phyloP scores from a whole-genome alignment of 2,888 invertebrate genomes.

The Tryphoninae sp. region DNA sequence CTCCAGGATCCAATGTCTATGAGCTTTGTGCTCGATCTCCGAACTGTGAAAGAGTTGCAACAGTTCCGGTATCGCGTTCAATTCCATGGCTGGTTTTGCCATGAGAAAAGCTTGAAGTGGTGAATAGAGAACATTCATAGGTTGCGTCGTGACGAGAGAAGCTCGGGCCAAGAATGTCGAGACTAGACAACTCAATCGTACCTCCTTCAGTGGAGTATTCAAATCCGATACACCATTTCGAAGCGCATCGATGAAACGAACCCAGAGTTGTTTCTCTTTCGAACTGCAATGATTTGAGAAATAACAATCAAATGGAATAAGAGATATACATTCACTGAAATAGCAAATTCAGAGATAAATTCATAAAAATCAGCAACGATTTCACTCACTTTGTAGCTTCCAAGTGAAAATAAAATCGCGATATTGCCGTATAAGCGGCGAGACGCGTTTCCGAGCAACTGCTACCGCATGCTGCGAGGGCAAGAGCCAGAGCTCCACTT shows the following conservation, averaged over 20 bases:
- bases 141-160: constrained; percentile 88
- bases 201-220: constrained; percentile 66
- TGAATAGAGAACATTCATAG: constrained; percentile 89
- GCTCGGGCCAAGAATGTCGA: constrained; percentile 88
- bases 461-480: constrained; percentile 88
- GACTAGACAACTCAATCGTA: constrained; percentile 83
- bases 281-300: constrained; percentile 77
- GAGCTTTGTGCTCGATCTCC: constrained; percentile 86
- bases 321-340: no score
- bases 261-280: constrained; percentile 86
- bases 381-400: constrained; percentile 85
- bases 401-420: constrained; percentile 88
- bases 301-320: constrained; percentile 9
- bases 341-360: no score
- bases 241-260: constrained; percentile 86
- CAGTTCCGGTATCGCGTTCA: constrained; percentile 93
- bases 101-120: constrained; percentile 90
- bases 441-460: constrained; percentile 86
- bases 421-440: constrained; percentile 88
- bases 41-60: constrained; percentile 92
- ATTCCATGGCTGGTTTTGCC: constrained; percentile 89
- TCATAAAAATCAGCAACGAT: no score
- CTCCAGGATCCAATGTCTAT: constrained; percentile 90
- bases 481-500: constrained; percentile 87
- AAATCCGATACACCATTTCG: constrained; percentile 84